A percentile compares a stretch with the other conserved stretches of the same genome.
These are phyloP conservation scores for Cerastoderma edule DNA, from an alignment of 2,888 invertebrate genomes.

Conservation along the genomic window DNA sequence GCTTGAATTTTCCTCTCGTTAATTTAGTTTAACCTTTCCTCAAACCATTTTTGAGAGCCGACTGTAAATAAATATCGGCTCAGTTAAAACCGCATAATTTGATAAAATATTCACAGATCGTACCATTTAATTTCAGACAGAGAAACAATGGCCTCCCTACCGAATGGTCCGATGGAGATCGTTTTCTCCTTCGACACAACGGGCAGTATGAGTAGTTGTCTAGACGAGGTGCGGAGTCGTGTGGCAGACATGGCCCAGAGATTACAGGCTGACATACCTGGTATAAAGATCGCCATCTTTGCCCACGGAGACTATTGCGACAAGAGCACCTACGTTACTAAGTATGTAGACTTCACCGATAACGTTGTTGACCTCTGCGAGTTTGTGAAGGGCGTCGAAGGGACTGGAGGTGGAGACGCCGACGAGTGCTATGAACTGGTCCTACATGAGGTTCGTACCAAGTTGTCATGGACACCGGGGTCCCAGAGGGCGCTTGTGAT, in stretches of 20 bases:
- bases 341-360: conserved; percentile 61
- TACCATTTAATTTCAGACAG: too few relatives aligned
- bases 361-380: conserved; percentile 56
- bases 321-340: conserved; percentile 57
- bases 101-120: too few relatives aligned
- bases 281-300: conserved; percentile 77
- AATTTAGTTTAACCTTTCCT: too few relatives aligned
- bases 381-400: conserved; percentile 68
- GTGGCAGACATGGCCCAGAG: conserved; percentile 78
- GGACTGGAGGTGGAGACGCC: conserved; percentile 78
- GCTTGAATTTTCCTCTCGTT: too few relatives aligned
- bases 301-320: conserved; percentile 82
- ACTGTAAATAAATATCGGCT: too few relatives aligned
- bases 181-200: conserved; percentile 80
- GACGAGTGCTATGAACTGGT: conserved; percentile 82
- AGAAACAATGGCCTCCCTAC: conserved; percentile 43
- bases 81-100: too few relatives aligned
- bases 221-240: conserved; percentile 70
- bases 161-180: conserved; percentile 71
- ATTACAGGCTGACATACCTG: conserved; percentile 79
- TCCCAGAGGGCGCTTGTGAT: conserved; percentile 78
- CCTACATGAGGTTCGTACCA: conserved; percentile 73
- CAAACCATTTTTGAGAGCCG: too few relatives aligned
- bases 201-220: conserved; percentile 72
- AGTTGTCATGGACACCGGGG: conserved; percentile 78